phyloP scores from a whole-genome alignment of 2,797 vertebrate genomes.

The Rhincodon typus region DNA sequence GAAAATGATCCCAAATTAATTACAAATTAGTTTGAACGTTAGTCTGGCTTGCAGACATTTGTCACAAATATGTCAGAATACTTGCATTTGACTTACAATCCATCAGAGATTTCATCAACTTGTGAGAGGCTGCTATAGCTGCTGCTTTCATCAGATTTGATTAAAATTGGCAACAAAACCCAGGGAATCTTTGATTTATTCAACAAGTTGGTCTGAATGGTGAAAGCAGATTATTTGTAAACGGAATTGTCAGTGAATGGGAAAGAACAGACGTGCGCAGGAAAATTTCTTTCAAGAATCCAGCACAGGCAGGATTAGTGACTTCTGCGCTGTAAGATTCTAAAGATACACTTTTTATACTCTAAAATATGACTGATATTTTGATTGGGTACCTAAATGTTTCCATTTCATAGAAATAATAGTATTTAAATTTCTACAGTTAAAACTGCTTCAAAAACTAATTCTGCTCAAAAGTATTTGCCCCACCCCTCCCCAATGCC shows the following conservation, averaged over 20 bases:
- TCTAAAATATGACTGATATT: not conserved
- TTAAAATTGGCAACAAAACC: not conserved
- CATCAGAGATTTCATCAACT: not conserved
- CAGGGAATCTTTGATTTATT: not conserved
- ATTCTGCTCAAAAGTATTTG: not conserved
- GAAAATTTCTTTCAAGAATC: not conserved
- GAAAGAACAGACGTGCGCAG: not conserved
- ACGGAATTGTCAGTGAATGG: too few species aligned
- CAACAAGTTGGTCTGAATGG: not conserved
- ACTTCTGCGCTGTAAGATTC: not conserved
- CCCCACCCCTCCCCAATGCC: not conserved
- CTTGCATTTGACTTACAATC: not conserved
- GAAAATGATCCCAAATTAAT: not conserved
- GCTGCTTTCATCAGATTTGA: not conserved
- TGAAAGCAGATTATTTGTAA: not conserved
- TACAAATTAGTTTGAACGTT: not conserved
- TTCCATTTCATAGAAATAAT: not conserved
- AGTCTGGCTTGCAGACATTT: not conserved
- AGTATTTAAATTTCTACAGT: not conserved
- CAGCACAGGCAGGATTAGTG: not conserved
- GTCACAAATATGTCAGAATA: not conserved
- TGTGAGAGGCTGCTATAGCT: not conserved
- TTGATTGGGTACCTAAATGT: not conserved
- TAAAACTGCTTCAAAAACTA: not conserved
- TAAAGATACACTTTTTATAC: not conserved